Evolutionary conservation across 2,113 vertebrate genomes (phyloP).

Genomic region (Brachirus orientalis): DNA sequence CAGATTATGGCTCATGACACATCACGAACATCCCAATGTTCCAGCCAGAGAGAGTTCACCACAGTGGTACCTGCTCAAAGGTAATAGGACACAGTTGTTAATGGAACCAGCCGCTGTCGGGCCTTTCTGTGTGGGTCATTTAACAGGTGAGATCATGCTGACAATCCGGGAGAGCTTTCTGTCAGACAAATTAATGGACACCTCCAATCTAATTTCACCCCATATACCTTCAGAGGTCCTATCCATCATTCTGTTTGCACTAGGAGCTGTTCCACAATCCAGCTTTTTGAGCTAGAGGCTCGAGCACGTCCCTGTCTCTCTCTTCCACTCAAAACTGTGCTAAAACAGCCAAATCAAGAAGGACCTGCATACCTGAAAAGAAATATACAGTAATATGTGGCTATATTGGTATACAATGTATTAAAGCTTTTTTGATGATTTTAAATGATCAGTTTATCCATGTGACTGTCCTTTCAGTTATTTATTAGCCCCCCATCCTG

Average conservation of each 20-base stretch:
- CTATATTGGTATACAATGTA: too few relatives aligned
- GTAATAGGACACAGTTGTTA: conserved; percentile 22
- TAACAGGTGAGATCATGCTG: conserved; percentile 42
- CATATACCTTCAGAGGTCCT: conserved; percentile 15
- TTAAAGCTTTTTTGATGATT: too few relatives aligned
- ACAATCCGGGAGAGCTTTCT: conserved; percentile 37
- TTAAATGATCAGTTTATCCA: not conserved
- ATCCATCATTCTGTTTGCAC: conserved; percentile 46
- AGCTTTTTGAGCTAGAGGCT: conserved; percentile 31
- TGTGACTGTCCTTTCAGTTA: too few relatives aligned
- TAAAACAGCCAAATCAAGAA: too few relatives aligned
- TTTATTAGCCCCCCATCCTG: too few relatives aligned
- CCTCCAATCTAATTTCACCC: conserved; percentile 50
- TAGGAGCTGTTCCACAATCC: conserved; percentile 26
- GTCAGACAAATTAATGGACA: conserved; percentile 49
- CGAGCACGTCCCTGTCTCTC: not conserved
- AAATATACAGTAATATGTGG: too few relatives aligned
- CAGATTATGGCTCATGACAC: too few relatives aligned
- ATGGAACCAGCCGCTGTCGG: conserved; percentile 12
- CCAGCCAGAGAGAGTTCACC: too few relatives aligned
- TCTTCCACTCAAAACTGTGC: too few relatives aligned
- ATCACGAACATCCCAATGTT: too few relatives aligned
- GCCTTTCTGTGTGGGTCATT: conserved; percentile 43
- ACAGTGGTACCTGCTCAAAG: not conserved
- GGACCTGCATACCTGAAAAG: too few relatives aligned